Base-by-base conservation (phyloP, 2,113 vertebrate genomes). In the Chaenogobius annularis region DNA sequence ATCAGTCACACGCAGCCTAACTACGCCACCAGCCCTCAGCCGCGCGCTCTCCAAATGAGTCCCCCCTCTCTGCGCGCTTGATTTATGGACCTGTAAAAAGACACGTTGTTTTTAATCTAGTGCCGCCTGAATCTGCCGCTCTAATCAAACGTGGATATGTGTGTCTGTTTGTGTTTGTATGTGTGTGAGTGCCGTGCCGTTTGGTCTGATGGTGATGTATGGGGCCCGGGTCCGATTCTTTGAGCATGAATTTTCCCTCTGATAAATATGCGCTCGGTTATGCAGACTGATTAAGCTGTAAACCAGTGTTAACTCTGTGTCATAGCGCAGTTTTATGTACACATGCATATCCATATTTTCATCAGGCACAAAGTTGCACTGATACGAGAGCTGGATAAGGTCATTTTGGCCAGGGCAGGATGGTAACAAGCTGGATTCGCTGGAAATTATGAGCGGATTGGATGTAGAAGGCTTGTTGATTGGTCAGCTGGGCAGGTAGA, bases 51-150 rank as follows among this genome's bases (percentile, higher is more conserved):
- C 84, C 82, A 90, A 93, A 93, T 93, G 88, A 93, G 92, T 90
- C 92, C 91, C 90, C 75, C 89, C 89, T 86, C 81, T 81, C 90
- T 88, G 88, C 66, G 43, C 55, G 75, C 75, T 88, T 94, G 90
- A 93, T 93, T 94, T 92, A 93, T 92, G 87, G 87, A 92, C 87
- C 91, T 90, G 90, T 92, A 92, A 91, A 93, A 92, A 92, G 85
- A 90, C 89, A 91, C 81, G 88, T 91, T 93, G 92, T 91, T 93
- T 94, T 92, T 93, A 94, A 94, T 94, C 93, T 94, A 89, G 85
- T 78, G 89, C 88, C 87, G 74, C 88, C 88, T 84, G 77, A 89
- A 90, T 90, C 79, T 85, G 81, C 82, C 80, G 85, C 84, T 86
- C 74, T 87, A 87, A 91, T 90, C 85, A 90, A 90, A 88, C 87